phyloP scores from a whole-genome alignment of 2,113 vertebrate species.

The Xyliphius kryptos region DNA sequence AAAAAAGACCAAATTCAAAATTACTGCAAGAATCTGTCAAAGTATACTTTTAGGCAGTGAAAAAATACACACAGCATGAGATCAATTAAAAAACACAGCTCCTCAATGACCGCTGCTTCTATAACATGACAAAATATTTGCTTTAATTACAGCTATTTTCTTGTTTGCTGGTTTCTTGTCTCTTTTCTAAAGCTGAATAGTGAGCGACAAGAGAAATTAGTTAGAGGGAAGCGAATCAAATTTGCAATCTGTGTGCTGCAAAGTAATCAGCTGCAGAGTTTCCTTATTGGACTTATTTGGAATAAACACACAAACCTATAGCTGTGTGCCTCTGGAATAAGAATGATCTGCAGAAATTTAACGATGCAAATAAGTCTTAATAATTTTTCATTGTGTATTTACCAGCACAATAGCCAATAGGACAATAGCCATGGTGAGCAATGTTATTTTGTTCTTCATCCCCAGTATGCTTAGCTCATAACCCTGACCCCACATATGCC shows the following conservation, averaged over 20 bases:
- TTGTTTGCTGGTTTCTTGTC: background rate
- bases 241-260: conserved; percentile 2
- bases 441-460: conserved; percentile 48
- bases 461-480: conserved; percentile 15
- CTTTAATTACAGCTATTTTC: background rate
- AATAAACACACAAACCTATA: conserved; percentile 13
- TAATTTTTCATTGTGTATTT: too few species aligned
- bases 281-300: background rate
- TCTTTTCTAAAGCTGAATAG: too few species aligned
- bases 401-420: too few species aligned
- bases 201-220: conserved; percentile 10
- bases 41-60: background rate
- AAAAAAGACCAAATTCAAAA: background rate
- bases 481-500: conserved; percentile 38
- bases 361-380: too few species aligned
- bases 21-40: background rate
- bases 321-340: background rate
- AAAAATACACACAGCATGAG: background rate
- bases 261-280: conserved; percentile 1
- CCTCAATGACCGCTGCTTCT: background rate
- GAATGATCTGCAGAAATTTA: too few species aligned
- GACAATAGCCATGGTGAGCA: conserved; percentile 41
- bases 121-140: conserved; percentile 5
- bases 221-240: background rate
- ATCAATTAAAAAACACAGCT: background rate